These are phyloP conservation scores for Oreohelix idahoensis DNA, from an alignment of 1,140 invertebrate genomes.

Conservation along the genomic window DNA sequence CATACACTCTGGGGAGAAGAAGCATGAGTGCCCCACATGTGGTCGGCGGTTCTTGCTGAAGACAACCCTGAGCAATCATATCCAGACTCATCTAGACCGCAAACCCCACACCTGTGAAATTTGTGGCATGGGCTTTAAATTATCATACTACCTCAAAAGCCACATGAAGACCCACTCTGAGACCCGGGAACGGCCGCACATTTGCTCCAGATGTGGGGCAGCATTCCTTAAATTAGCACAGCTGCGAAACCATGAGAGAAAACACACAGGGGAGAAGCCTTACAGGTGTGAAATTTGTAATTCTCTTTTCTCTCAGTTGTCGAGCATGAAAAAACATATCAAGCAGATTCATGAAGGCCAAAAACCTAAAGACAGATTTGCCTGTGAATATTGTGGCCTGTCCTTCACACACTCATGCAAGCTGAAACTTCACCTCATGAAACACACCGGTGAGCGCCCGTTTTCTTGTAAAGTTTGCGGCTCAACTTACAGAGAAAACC, in stretches of 20 bases:
- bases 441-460: constrained; percentile 40
- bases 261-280: constrained; percentile 45
- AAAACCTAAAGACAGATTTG: constrained; percentile 24
- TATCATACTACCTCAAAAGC: constrained; percentile 37
- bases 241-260: constrained; percentile 43
- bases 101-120: constrained; percentile 90
- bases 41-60: constrained; percentile 86
- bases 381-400: constrained; percentile 37
- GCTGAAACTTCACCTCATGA: constrained; percentile 36
- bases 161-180: constrained; percentile 31
- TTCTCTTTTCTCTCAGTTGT: constrained; percentile 25
- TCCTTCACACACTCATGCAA: constrained; percentile 41
- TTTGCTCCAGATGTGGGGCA: constrained; percentile 74
- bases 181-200: constrained; percentile 5
- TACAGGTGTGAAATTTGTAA: constrained; percentile 50
- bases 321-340: constrained; percentile 12
- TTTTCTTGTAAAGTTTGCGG: constrained; percentile 31
- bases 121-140: constrained; percentile 83
- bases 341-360: constrained; percentile 16
- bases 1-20: constrained; percentile 69
- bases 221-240: constrained; percentile 93
- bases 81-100: constrained; percentile 80
- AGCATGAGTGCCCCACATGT: constrained; percentile 73
- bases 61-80: constrained; percentile 39
- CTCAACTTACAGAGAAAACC: constrained; percentile 25